Evolutionary conservation across 2,888 invertebrate genomes (phyloP).

Genomic region (Hipparchia semele): DNA sequence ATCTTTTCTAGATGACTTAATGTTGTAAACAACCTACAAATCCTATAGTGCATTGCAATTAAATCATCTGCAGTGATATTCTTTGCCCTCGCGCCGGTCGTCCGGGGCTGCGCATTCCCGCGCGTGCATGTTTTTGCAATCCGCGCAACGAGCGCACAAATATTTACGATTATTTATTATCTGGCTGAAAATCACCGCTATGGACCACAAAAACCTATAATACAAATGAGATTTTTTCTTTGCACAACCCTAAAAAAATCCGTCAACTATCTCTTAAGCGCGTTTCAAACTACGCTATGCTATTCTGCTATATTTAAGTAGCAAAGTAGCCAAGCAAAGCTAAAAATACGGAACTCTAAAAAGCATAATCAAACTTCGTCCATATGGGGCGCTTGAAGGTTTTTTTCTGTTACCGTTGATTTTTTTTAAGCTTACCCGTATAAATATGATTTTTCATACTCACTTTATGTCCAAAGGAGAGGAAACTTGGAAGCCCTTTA

Average conservation of each 20-base stretch:
- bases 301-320: too few relatives aligned
- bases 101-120: constrained; percentile 51
- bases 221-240: neutral
- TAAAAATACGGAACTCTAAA: too few relatives aligned
- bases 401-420: too few relatives aligned
- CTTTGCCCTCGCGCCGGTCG: constrained; percentile 19
- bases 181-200: constrained; percentile 44
- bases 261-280: neutral
- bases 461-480: neutral
- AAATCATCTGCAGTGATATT: neutral
- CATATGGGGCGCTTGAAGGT: too few relatives aligned
- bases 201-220: neutral
- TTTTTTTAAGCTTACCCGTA: too few relatives aligned
- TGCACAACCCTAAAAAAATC: neutral
- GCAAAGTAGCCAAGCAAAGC: too few relatives aligned
- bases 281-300: neutral
- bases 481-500: neutral
- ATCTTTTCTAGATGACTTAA: too few relatives aligned
- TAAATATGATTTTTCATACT: too few relatives aligned
- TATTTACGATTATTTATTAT: constrained; percentile 52
- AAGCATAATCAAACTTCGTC: too few relatives aligned
- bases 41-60: too few relatives aligned
- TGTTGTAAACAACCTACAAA: too few relatives aligned
- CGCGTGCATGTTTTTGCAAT: constrained; percentile 65
- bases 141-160: constrained; percentile 57